Conservation (phyloP, 2,888 invertebrate species). For the Gymnosoma rotundatum region DNA sequence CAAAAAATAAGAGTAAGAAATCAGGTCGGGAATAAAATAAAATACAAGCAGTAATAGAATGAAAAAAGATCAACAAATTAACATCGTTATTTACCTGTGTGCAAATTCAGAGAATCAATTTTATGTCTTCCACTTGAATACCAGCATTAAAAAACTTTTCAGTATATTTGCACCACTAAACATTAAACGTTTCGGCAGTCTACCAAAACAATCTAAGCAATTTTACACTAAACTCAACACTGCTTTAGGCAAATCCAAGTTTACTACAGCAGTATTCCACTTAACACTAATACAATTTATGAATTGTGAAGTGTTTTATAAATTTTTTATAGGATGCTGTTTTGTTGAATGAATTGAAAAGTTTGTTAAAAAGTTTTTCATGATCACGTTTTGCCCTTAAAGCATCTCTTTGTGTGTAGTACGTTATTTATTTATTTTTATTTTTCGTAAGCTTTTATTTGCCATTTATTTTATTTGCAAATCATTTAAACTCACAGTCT, state of each 20-base stretch:
- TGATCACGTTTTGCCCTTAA: constrained; percentile 72
- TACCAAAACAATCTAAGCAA: constrained; percentile 20
- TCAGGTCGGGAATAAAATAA: constrained; percentile 4
- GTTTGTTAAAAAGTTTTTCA: constrained; percentile 22
- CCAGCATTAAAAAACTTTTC: constrained; percentile 3
- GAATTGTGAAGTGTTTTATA: constrained; percentile 59
- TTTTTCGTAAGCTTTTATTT: constrained; percentile 8
- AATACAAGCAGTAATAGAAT: constrained; percentile 31
- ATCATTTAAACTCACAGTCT: constrained; percentile 58
- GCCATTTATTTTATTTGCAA: constrained; percentile 69
- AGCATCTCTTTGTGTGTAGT: constrained; percentile 52
- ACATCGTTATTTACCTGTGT: constrained; percentile 61
- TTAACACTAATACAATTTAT: too few relatives aligned
- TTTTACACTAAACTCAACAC: constrained; percentile 9
- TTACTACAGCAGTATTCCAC: too few relatives aligned
- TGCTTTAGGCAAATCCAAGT: not conserved
- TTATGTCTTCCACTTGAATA: constrained; percentile 3
- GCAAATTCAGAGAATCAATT: constrained; percentile 66
- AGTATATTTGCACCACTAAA: not conserved
- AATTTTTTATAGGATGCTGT: constrained; percentile 2
- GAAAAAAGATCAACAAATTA: not conserved
- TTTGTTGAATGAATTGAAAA: constrained; percentile 67
- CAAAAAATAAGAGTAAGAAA: not conserved
- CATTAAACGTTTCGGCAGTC: constrained; percentile 34
- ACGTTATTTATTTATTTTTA: not conserved